These are phyloP conservation scores for Chydorus sphaericus DNA, from an alignment of 2,888 invertebrate species.

Conservation along the genomic window DNA sequence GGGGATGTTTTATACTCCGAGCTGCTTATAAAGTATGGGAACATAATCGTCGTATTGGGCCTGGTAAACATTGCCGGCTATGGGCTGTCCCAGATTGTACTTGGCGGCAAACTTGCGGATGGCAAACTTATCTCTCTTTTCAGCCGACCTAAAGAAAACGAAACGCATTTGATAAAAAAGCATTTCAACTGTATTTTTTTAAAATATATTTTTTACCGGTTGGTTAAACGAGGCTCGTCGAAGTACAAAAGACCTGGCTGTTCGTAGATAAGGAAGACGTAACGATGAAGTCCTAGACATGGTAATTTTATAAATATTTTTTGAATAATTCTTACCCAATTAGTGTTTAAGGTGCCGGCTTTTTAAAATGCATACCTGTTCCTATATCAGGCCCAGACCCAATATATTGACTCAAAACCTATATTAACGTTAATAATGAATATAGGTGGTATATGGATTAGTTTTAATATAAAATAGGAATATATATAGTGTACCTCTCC, in stretches of 20 bases:
- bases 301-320: slow-evolving; percentile 21
- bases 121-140: slow-evolving; percentile 42
- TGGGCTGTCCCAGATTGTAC: slow-evolving; percentile 60
- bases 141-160: background rate
- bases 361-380: slow-evolving; percentile 25
- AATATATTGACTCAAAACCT: slow-evolving; percentile 32
- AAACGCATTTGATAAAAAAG: background rate
- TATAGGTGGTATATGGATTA: no score
- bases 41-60: slow-evolving; percentile 82
- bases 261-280: slow-evolving; percentile 35
- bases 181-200: background rate
- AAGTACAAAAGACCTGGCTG: slow-evolving; percentile 29
- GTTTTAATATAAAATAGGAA: background rate
- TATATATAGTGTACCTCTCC: slow-evolving; percentile 39
- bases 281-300: slow-evolving; percentile 33
- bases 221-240: slow-evolving; percentile 28
- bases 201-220: slow-evolving; percentile 18
- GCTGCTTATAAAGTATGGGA: slow-evolving; percentile 66
- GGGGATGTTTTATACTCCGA: no score
- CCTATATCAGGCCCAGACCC: slow-evolving; percentile 36
- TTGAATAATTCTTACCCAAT: background rate
- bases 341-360: no score
- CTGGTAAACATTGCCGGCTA: slow-evolving; percentile 76
- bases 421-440: background rate
- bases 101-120: slow-evolving; percentile 62